Percentiles rank a stretch among this genome's conserved stretches.
These are phyloP conservation scores for Montipora cactus DNA, from an alignment of 64 coral and sea anemone species.

Conservation along the genomic window DNA sequence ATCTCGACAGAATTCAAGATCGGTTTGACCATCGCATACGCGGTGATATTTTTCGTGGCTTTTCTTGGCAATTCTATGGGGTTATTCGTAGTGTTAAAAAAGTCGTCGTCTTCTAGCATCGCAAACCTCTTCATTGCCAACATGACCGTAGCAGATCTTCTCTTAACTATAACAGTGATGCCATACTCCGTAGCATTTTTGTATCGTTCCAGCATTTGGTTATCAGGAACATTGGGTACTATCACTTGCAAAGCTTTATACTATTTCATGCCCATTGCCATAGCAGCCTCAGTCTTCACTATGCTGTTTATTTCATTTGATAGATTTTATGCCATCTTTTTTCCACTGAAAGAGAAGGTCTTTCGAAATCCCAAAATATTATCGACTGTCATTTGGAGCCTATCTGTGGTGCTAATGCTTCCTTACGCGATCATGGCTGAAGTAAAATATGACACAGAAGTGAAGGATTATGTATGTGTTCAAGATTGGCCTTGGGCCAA, in stretches of 20 bases:
- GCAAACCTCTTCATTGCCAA: conserved; percentile 24
- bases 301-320: conserved; percentile 67
- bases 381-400: conserved; percentile 37
- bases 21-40: conserved; percentile 15
- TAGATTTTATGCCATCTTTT: conserved; percentile 56
- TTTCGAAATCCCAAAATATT: conserved; percentile 53
- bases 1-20: neutral
- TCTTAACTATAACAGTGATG: conserved; percentile 44
- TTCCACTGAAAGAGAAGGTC: conserved; percentile 32
- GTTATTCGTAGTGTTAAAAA: conserved; percentile 20
- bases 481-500: neutral
- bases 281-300: conserved; percentile 57
- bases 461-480: neutral
- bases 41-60: neutral
- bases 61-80: conserved; percentile 21
- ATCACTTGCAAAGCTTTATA: conserved; percentile 44
- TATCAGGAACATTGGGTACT: conserved; percentile 7
- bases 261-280: conserved; percentile 41
- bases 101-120: neutral
- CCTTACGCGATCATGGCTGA: neutral
- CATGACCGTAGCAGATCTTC: conserved; percentile 64
- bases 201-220: neutral
- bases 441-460: neutral
- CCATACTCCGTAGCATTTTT: conserved; percentile 54
- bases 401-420: conserved; percentile 41